phyloP scores from a whole-genome alignment of 2,797 vertebrate genomes.

The Oreonectes daqikongensis region DNA sequence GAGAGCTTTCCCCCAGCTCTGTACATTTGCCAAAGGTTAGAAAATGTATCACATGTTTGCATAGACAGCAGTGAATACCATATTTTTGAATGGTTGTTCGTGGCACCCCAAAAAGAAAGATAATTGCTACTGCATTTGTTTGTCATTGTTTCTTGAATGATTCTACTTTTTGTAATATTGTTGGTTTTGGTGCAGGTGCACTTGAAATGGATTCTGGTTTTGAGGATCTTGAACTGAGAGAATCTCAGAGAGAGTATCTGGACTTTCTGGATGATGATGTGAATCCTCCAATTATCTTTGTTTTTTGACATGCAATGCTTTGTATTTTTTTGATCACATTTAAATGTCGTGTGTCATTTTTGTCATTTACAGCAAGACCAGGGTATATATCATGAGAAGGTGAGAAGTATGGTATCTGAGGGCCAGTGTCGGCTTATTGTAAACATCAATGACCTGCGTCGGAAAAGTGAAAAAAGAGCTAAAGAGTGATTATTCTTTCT shows the following conservation, averaged over 20 bases:
- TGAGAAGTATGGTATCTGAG: slow-evolving; percentile 66
- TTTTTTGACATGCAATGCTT: background rate
- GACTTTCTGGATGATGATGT: slow-evolving; percentile 75
- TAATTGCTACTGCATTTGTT: too few relatives aligned
- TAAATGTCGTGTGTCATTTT: background rate
- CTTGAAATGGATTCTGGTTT: slow-evolving; percentile 61
- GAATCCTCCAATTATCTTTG: background rate
- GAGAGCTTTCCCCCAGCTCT: background rate
- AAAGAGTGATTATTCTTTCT: too few relatives aligned
- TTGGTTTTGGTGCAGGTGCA: background rate
- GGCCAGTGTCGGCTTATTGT: slow-evolving; percentile 62
- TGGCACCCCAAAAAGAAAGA: background rate
- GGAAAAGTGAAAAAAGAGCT: slow-evolving; percentile 66
- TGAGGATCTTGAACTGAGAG: slow-evolving; percentile 69
- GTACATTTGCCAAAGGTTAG: background rate
- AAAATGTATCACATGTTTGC: background rate
- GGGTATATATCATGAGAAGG: slow-evolving; percentile 68
- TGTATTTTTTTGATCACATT: background rate
- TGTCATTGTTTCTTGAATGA: too few relatives aligned
- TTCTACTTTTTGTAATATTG: too few relatives aligned
- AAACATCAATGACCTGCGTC: slow-evolving; percentile 68
- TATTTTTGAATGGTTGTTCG: background rate
- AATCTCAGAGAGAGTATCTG: slow-evolving; percentile 70
- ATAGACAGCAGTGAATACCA: background rate
- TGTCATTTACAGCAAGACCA: slow-evolving; percentile 65